Base-by-base conservation (phyloP, 1,140 invertebrate genomes). In the Lordiphosa mommai region DNA sequence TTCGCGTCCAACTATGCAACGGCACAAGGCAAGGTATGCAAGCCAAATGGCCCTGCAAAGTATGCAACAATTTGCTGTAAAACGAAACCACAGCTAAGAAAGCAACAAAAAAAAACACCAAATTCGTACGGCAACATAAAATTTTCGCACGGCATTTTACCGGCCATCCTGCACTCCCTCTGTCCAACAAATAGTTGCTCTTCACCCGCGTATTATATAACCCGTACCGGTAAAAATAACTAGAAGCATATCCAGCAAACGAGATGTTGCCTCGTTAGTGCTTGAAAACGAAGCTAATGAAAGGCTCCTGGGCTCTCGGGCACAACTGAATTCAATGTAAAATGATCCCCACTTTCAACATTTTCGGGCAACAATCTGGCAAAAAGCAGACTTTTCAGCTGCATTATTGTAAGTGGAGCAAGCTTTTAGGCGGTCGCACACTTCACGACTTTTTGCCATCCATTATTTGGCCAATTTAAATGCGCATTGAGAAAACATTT, bases 31-130 rank as follows among this genome's bases (percentile, higher is more conserved):
- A 34, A 59, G 29, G 33, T 40, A 32, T 23, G 51, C 40, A 20
- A 36, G 41, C n/a, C 23, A 37, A 47, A 33, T 27, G 37, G 44
- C 23, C 49, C 58, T 37, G 47, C 49, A 58, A 76, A 67, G 66
- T 71, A 76, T 76, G 72, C 72, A 76, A 76, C 72, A 76, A 76
- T 77, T 76, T 76, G 61, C 66, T 58, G 49, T 61, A 71, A 71
- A 76, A 58, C 49, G 72, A 76, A 76, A 77, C 72, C 72, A 61
- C 72, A 76, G 61, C 52, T 63, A 47, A 33, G 32, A 36, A 33
- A 47, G 17, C 16, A 32, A 9, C 3, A 27, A 36, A 14, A n/a
- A 16, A 44, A 32, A 55, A 60, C n/a, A 37, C 50, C 37, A 55
- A 44, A 66, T 47, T 56, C 61, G 14, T 10, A 27, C 23, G 37